These are phyloP conservation scores for Moxostoma hubbsi DNA, from an alignment of 2,797 vertebrate species.

Conservation along the genomic window DNA sequence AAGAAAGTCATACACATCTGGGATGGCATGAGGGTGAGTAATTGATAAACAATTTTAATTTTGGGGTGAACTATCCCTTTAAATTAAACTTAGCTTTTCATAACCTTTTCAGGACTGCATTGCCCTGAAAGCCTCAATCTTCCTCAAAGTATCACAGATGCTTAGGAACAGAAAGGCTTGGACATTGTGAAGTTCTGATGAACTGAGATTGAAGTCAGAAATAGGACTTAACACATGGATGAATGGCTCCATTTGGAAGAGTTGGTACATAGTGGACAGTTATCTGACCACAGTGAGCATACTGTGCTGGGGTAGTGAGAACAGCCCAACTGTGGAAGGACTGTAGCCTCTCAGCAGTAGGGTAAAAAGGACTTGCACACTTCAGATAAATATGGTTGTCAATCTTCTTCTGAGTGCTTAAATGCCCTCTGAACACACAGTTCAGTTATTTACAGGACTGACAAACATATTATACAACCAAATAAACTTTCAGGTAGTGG, in stretches of 20 bases:
- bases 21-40: too few species aligned
- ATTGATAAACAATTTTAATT: too few species aligned
- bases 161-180: conserved; percentile 1
- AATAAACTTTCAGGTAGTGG: too few species aligned
- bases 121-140: neutral
- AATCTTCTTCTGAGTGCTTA: neutral
- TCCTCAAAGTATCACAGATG: conserved; percentile 3
- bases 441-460: too few species aligned
- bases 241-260: conserved; percentile 24
- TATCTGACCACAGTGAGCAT: conserved; percentile 13
- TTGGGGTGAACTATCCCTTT: neutral
- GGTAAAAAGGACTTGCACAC: neutral
- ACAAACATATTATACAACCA: too few species aligned
- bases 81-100: neutral
- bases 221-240: conserved; percentile 34
- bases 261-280: conserved; percentile 10
- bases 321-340: neutral
- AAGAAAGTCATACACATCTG: too few species aligned
- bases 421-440: neutral
- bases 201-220: conserved; percentile 28
- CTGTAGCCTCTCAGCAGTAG: neutral
- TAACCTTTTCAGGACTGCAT: neutral
- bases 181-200: conserved; percentile 23
- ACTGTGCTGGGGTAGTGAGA: conserved; percentile 18
- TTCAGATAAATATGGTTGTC: neutral